Evolutionary conservation across 1,140 invertebrate genomes (phyloP), one percentile per base, ranked within the genome.

Genomic region (Apis dorsata): DNA sequence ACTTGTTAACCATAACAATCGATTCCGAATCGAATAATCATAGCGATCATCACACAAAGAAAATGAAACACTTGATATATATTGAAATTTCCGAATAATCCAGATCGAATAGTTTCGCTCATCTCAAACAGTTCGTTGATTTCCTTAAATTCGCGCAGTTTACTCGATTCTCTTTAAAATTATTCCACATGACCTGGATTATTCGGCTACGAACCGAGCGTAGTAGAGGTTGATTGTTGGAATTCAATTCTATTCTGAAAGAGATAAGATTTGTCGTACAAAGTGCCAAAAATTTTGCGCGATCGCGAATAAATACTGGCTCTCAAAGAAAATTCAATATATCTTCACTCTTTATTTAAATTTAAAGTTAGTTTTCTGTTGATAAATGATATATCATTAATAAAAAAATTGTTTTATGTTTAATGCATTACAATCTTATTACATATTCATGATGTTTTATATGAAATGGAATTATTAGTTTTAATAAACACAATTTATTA

Each of bases 141-240:
- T 65, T 81, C 80, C 80, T 82, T 77, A 82, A 60, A 63, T 70
- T 82, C 24, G 63, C 65, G 24, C 63, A 69, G 72, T 81, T 81
- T 77, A 70, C 73, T 68, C 55, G 80, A 77, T 62, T 77, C 74
- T 8, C 65, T 69, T 74, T 59, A 62, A 82, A 82, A 82, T 82
- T 82, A 82, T 82, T 82, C 80, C 80, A 51, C 74, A 24, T 69
- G 74, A 77, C 74, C 80, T 82, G 19, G 80, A 82, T 82, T 70
- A 77, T 70, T 82, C 80, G 3, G 19, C 24, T 24, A 55, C 72
- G 65, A 69, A 76, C 57, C 73, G 55, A 81, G 76, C 73, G 63
- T 70, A 77, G 60, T 44, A 55, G 55, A 24, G 49, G 5, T 7
- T 62, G 62, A 82, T 69, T 77, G 80, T 28, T 53, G 24, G 55